Evolutionary conservation across 2,113 vertebrate species (phyloP).

Genomic region (Glareola pratincola): DNA sequence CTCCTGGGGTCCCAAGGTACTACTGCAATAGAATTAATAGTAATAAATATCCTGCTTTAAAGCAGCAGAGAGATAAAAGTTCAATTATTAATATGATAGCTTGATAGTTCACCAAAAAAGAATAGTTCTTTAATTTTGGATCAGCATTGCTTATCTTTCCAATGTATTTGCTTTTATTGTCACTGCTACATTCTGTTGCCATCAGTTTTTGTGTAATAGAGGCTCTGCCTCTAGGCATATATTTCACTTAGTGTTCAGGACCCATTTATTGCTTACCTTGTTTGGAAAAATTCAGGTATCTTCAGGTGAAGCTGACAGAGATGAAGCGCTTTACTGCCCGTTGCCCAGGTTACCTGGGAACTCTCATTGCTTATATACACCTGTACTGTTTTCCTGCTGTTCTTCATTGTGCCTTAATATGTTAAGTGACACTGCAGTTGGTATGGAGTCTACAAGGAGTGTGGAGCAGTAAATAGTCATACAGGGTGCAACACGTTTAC

Average conservation of each 20-base stretch:
- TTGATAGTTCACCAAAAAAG: background rate
- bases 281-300: background rate
- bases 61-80: constrained; percentile 54
- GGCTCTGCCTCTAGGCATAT: background rate
- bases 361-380: background rate
- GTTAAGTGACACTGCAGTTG: background rate
- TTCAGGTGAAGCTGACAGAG: background rate
- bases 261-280: background rate
- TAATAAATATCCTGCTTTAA: background rate
- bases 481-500: background rate
- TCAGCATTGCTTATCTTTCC: background rate
- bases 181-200: background rate
- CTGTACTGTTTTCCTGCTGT: background rate
- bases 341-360: background rate
- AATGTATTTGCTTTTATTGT: constrained; percentile 1
- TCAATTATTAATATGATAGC: background rate
- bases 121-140: background rate
- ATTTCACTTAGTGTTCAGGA: background rate
- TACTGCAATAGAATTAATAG: background rate
- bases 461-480: background rate
- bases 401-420: background rate
- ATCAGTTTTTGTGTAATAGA: background rate
- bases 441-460: background rate
- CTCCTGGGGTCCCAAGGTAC: background rate
- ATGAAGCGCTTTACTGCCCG: background rate